Base-by-base conservation (phyloP, 2,797 vertebrate species). In the Muscicapa comitata region DNA sequence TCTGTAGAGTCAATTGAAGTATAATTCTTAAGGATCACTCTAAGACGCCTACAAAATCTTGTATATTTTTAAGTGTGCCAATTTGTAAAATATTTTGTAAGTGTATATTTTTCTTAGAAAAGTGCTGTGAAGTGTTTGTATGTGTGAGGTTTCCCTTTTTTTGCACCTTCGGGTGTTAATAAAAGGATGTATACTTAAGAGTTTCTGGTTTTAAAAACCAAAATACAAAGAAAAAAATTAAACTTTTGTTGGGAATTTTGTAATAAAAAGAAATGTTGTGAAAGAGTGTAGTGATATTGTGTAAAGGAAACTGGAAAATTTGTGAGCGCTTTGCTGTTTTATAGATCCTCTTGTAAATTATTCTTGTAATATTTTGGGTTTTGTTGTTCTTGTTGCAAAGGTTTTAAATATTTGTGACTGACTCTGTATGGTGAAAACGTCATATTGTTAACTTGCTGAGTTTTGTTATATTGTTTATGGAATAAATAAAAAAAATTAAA, bases 61-160 rank as follows among this genome's bases (percentile, higher is more conserved):
- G 99, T 99, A 99, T 99, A 99, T 99, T 99, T 99, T 99, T 99
- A 98, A 99, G 99, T 99, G 99, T 99, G 99, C 99, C 99, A 99
- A 99, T 99, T 99, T 99, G 99, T 99, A 99, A 99, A 98, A 99
- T 99, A 99, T 99, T 99, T 99, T 99, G 99, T 99, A 99, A 99
- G 99, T 99, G 99, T 99, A 99, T 99, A 99, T 99, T 99, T 99
- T 99, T 99, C 99, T 99, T 99, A 99, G 99, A 98, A 98, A 99
- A 99, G 99, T 99, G 99, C 98, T 99, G 99, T 99, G 99, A 99
- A 99, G 99, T 99, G 99, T 99, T 99, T 99, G 99, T 99, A 99
- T 99, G 98, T 98, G 97, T 98, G 98, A 98, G 98, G 99, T 99
- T 99, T 99, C 98, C 99, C 99, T 99, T 99, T 99, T 99, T 99